phyloP scores from a whole-genome alignment of 2,888 invertebrate genomes.

The Arenicola marina region DNA sequence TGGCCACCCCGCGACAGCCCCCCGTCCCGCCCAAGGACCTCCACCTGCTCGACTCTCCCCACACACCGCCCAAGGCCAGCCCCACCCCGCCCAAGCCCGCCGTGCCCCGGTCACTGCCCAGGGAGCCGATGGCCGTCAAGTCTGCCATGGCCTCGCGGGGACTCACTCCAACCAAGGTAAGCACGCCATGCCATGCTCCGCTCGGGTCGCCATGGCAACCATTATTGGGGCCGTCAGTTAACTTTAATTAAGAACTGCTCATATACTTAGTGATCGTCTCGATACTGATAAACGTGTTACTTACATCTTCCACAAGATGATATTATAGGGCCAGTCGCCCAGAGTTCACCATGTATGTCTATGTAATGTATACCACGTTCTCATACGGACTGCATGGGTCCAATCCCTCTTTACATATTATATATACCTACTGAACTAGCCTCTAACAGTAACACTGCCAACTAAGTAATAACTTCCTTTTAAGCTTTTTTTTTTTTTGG shows the following conservation, averaged over 20 bases:
- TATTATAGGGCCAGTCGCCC: background rate
- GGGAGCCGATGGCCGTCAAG: background rate
- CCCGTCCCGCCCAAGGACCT: background rate
- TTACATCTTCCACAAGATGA: background rate
- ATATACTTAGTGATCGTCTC: too few relatives aligned
- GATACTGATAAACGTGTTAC: background rate
- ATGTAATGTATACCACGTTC: too few relatives aligned
- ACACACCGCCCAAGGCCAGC: background rate
- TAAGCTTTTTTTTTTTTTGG: too few relatives aligned
- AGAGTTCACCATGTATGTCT: too few relatives aligned
- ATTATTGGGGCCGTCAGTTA: too few relatives aligned
- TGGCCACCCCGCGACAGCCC: slow-evolving; percentile 11
- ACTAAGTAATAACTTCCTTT: too few relatives aligned
- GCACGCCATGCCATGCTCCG: background rate
- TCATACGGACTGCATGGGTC: too few relatives aligned
- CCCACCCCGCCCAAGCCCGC: background rate
- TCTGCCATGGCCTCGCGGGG: background rate
- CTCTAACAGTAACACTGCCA: too few relatives aligned
- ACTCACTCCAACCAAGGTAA: slow-evolving; percentile 1
- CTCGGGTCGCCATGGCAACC: too few relatives aligned
- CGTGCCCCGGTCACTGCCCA: background rate
- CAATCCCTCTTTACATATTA: too few relatives aligned
- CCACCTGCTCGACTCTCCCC: background rate
- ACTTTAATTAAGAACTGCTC: too few relatives aligned
- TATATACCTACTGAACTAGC: too few relatives aligned